Conservation (phyloP, 2,888 invertebrate genomes). For the Papilio demoleus region DNA sequence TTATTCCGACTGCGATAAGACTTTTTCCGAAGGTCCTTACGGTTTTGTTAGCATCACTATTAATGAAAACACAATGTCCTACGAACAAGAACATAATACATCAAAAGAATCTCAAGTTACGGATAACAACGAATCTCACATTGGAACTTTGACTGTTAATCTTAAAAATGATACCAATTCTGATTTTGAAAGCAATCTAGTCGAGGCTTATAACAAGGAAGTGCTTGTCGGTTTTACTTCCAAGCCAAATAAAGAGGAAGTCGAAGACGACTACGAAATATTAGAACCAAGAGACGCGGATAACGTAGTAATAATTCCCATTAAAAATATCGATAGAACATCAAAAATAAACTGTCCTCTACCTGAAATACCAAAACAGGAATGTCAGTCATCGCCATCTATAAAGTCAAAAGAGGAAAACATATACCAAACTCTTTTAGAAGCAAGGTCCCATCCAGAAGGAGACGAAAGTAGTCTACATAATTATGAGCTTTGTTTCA, state of each 20-base stretch:
- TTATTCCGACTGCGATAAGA: constrained; percentile 71
- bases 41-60: constrained; percentile 64
- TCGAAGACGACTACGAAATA: constrained; percentile 78
- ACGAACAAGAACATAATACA: constrained; percentile 48
- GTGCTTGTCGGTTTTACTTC: constrained; percentile 68
- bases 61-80: constrained; percentile 56
- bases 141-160: constrained; percentile 40
- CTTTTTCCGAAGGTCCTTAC: constrained; percentile 65
- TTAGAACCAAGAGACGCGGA: constrained; percentile 69
- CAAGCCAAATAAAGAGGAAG: constrained; percentile 58
- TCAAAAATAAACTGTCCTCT: constrained; percentile 79
- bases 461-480: constrained; percentile 79
- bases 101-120: constrained; percentile 48
- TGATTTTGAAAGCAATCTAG: constrained; percentile 76
- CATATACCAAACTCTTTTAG: constrained; percentile 76
- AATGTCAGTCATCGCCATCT: constrained; percentile 29
- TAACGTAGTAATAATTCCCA: constrained; percentile 67
- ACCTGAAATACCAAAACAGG: constrained; percentile 75
- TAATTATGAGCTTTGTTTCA: constrained; percentile 80
- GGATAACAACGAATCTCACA: constrained; percentile 59
- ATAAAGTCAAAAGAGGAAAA: constrained; percentile 58
- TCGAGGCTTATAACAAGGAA: constrained; percentile 77
- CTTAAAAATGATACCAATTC: constrained; percentile 56
- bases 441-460: constrained; percentile 78
- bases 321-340: constrained; percentile 62